Evolutionary conservation across 2,888 invertebrate genomes (phyloP).

Genomic region (Volucella inflata): DNA sequence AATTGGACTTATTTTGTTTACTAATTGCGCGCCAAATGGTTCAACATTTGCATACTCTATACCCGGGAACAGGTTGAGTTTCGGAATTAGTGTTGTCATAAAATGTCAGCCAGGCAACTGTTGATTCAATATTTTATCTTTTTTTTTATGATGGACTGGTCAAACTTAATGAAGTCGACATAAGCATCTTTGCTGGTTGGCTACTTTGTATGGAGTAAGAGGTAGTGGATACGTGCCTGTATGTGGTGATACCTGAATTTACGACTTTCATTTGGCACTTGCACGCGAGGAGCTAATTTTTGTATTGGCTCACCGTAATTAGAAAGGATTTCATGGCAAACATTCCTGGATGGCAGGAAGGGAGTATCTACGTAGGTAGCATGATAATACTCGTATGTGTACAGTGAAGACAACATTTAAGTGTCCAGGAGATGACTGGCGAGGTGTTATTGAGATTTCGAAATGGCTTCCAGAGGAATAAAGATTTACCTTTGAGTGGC

Average conservation of each 20-base stretch:
- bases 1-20: constrained; percentile 52
- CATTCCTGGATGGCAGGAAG: background rate
- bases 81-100: constrained; percentile 49
- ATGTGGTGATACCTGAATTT: constrained; percentile 45
- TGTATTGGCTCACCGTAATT: constrained; percentile 39
- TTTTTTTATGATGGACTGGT: constrained; percentile 59
- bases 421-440: too few species aligned
- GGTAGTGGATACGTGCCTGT: constrained; percentile 10
- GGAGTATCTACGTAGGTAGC: too few species aligned
- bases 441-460: too few species aligned
- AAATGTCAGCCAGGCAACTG: constrained; percentile 52
- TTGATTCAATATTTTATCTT: constrained; percentile 39
- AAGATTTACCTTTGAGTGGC: too few species aligned
- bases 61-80: background rate
- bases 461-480: too few species aligned
- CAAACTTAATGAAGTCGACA: constrained; percentile 53
- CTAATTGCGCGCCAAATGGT: constrained; percentile 47
- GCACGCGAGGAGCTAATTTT: constrained; percentile 46
- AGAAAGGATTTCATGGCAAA: constrained; percentile 30
- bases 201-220: background rate
- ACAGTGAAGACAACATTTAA: too few species aligned
- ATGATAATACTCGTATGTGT: too few species aligned
- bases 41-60: constrained; percentile 46
- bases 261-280: constrained; percentile 59
- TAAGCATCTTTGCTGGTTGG: constrained; percentile 34